Evolutionary conservation across 1,140 invertebrate genomes (phyloP), one percentile per base, ranked within the genome.

Genomic region (Nixonia krombeini): DNA sequence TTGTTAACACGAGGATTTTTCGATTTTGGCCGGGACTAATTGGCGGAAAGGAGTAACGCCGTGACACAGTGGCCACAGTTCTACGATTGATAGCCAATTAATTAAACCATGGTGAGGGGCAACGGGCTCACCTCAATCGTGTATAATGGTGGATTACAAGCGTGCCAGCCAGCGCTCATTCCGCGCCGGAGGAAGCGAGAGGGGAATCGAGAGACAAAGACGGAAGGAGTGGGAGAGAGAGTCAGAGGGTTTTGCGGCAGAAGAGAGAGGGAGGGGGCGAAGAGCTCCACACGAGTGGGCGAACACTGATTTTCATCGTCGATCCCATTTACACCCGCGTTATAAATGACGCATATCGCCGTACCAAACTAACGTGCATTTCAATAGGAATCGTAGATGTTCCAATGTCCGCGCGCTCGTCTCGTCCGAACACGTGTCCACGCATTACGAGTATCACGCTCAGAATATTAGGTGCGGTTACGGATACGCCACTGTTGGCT

Each of bases 301-400:
- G 28, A 49, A 49, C 37, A 29, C 16, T 51, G 37, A 51, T 51
- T 41, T 49, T 49, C 46, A 49, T 15, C 46, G 46, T 49, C 31
- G 21, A 49, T 49, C 33, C 26, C 29, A 47, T 47, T 47, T 47
- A 17, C 18, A 47, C 17, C 45, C 45, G 33, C 31, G 45, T 18
- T 13, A 47, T 47, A 47, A 35, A 35, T 31, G 45, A 13, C 17
- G 45, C 31, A 15, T 45, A 35, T 35, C 33, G 33, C 12, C 15
- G 33, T 13, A 35, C 42, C 18, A 13, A 18, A 7, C 10, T n/a
- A 42, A 23, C 40, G n/a, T 12, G 23, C 8, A 15, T 45, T 45
- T 45, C 29, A 45, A 16, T 12, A 3, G 4, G 7, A 13, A 4
- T 15, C 33, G 29, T 53, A 44, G 38, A 21, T 44, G 15, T 44